phyloP scores from a whole-genome alignment of 2,113 vertebrate species.

The Boulengeromyrus knoepffleri region DNA sequence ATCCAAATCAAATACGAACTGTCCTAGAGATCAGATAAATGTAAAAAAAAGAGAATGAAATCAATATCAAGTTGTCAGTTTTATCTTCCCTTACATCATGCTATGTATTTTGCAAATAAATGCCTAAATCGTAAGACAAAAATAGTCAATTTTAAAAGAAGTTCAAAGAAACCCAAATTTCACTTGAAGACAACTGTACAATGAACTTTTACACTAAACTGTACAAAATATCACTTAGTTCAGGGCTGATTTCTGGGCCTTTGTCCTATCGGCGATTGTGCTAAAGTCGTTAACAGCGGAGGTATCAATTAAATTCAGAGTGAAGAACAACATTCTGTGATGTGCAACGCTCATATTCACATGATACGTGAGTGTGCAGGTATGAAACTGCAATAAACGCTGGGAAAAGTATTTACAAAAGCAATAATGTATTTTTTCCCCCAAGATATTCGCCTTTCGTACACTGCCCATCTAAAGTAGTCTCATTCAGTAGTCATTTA shows the following conservation, averaged over 20 bases:
- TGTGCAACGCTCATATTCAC: neutral
- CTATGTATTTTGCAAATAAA: neutral
- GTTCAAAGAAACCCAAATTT: neutral
- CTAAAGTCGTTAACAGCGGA: neutral
- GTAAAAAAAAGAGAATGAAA: neutral
- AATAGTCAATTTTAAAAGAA: constrained; percentile 3
- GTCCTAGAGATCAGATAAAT: neutral
- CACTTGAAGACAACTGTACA: constrained; percentile 18
- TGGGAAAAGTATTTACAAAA: neutral
- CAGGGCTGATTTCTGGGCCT: neutral
- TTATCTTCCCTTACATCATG: constrained; percentile 13
- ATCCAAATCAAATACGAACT: neutral
- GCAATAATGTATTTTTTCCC: neutral
- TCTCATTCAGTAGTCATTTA: neutral
- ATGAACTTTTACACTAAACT: constrained; percentile 12
- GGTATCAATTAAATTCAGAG: neutral
- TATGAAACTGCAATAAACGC: neutral
- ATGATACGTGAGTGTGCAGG: neutral
- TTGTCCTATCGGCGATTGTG: neutral
- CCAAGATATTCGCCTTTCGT: neutral
- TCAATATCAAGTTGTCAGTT: neutral
- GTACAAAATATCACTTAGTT: constrained; percentile 22
- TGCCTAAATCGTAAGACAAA: neutral
- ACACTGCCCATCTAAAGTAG: neutral
- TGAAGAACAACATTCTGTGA: neutral